Base-by-base conservation (phyloP, 2,888 invertebrate genomes). In the Trachelus iudaicus region DNA sequence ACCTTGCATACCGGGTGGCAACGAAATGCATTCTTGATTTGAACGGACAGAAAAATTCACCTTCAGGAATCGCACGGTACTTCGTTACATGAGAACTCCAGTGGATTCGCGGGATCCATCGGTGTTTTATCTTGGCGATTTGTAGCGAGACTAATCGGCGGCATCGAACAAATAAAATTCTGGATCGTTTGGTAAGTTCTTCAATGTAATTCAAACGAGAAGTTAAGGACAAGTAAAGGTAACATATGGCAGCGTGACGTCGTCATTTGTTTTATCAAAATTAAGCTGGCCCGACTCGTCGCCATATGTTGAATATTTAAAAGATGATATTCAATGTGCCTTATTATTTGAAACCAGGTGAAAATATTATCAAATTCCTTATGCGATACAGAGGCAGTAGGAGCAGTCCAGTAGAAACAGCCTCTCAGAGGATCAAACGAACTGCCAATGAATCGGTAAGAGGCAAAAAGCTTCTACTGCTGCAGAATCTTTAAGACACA, bases 1-100 rank as follows among this genome's bases (percentile, higher is more conserved):
- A 88, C 86, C 85, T 85, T 82, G 83, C 81, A 80, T 83, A 87
- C 83, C 87, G 87, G 87, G 87, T 86, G 87, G 34, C 74, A 33
- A 30, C 34, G 37, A 74, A 74, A 71, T 34, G 71, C 31, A 23
- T 56, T 56, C 23, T 56, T 56, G 0, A 15, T 40, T 40, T 6
- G 2, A 40, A 15, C 40, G 1, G 40, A 15, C 40, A 40, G 40
- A 40, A 40, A 40, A 40, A 6, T 40, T 40, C 15, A 15, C 4
- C 15, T 15, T 40, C 2, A 1, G 40, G 15, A 40, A 40, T 40
- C 15, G 40, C 6, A 15, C 6, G 40, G 15, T 40, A 2, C 15
- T 6, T 2, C 40, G 15, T 40, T 40, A 40, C 40, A 6, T 15
- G 40, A 6, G 6, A 15, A 6, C 6, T 37, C 37, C 1, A 15